Percentiles rank a stretch among this genome's conserved stretches.
These are phyloP conservation scores for Spondyliosoma cantharus DNA, from an alignment of 2,797 vertebrate species.

Conservation along the genomic window DNA sequence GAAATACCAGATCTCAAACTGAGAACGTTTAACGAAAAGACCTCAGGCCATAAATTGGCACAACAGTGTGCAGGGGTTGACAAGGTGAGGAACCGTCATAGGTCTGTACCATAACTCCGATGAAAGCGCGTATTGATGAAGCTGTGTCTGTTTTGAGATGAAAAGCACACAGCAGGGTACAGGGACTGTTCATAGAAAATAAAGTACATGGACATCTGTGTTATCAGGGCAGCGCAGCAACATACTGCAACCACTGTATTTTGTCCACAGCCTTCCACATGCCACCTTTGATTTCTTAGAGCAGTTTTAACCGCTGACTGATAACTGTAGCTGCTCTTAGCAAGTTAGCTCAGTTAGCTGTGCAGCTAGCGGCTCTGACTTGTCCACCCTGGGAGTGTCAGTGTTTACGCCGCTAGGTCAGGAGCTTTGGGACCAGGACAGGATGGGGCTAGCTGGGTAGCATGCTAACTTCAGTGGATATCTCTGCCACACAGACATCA, in stretches of 20 bases:
- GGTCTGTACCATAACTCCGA: slow-evolving; percentile 26
- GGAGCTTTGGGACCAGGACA: no score
- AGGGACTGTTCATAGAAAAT: slow-evolving; percentile 6
- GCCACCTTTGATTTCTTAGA: no score
- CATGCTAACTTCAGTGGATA: no score
- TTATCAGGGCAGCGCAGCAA: neutral
- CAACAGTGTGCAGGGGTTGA: neutral
- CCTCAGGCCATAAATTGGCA: neutral
- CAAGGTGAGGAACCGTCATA: neutral
- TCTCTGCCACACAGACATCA: no score
- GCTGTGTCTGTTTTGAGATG: slow-evolving; percentile 35
- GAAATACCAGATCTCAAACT: neutral
- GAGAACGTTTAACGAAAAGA: neutral
- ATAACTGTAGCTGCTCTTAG: no score
- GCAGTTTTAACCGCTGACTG: no score
- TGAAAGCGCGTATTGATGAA: slow-evolving; percentile 55
- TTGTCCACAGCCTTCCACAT: neutral
- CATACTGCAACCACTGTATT: neutral
- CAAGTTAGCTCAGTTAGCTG: no score
- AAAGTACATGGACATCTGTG: slow-evolving; percentile 32
- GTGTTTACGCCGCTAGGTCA: no score
- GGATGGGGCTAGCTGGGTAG: no score
- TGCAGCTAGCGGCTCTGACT: no score
- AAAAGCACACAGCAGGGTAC: neutral
- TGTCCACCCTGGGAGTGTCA: no score